phyloP scores from a whole-genome alignment of 1,140 invertebrate species.

The Helicoverpa armigera region DNA sequence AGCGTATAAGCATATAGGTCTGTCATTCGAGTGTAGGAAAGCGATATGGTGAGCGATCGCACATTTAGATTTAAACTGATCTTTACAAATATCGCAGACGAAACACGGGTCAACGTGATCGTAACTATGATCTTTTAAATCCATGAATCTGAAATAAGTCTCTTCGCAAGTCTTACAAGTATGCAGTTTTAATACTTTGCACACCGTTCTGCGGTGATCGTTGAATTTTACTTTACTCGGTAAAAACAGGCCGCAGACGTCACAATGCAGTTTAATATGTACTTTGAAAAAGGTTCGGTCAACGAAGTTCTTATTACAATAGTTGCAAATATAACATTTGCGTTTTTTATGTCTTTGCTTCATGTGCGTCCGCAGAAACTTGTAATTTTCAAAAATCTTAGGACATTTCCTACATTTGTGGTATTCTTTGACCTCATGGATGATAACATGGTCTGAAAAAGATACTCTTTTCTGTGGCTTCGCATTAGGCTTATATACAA shows the following conservation, averaged over 20 bases:
- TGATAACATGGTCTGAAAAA: constrained; percentile 74
- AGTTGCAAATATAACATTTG: constrained; percentile 79
- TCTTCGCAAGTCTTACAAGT: constrained; percentile 69
- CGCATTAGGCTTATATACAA: constrained; percentile 47
- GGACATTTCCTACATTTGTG: constrained; percentile 78
- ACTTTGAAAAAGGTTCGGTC: constrained; percentile 80
- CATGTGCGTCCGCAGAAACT: constrained; percentile 70
- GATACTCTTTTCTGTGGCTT: constrained; percentile 74
- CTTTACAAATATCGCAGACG: constrained; percentile 79
- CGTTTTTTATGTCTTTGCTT: constrained; percentile 75
- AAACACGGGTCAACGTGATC: constrained; percentile 67
- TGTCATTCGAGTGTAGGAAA: constrained; percentile 67
- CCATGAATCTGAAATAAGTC: constrained; percentile 69
- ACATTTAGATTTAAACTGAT: constrained; percentile 73
- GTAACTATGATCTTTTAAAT: constrained; percentile 77
- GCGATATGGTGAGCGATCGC: constrained; percentile 71
- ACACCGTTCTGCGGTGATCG: constrained; percentile 66
- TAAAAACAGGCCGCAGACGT: constrained; percentile 66
- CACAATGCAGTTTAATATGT: constrained; percentile 78
- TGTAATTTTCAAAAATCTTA: constrained; percentile 73
- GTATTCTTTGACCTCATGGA: constrained; percentile 75
- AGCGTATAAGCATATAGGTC: constrained; percentile 58
- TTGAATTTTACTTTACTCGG: constrained; percentile 62
- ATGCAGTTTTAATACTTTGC: constrained; percentile 66
- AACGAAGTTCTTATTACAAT: constrained; percentile 75